Evolutionary conservation across 2,888 invertebrate genomes (phyloP), one percentile per base, ranked within the genome.

Genomic region (Prosapia bicincta): DNA sequence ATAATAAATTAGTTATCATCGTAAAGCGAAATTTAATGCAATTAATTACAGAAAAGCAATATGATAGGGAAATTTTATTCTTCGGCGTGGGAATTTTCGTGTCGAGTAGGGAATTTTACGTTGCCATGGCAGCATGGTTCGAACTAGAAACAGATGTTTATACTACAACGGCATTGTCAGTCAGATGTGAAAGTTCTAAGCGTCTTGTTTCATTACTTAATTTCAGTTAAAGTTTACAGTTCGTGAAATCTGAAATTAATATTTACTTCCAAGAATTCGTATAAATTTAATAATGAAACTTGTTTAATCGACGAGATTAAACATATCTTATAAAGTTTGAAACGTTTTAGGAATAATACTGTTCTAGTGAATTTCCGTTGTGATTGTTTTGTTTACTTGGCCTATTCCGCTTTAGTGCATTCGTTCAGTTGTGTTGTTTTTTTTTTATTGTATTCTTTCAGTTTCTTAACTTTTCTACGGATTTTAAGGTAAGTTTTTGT

Each of bases 161-260:
- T 54, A 54, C 54, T 54, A 54, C 54, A 54, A 54, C 54, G 54
- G 54, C 54, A 54, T 54, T 54, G 54, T 54, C 54, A 54, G 54
- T 54, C 54, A 20, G 54, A 54, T 54, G n/a, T 54, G 54, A 54
- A 54, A 54, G 54, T 54, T 20, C 20, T 54, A 2, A 54, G 54
- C 20, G 54, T 54, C 20, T 54, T 20, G 7, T 20, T 30, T 9
- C 9, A 6, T 9, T 30, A 6, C 9, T 30, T 30, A 30, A 6
- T 30, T 30, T 30, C n/a, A n/a, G n/a, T 6, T 30, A 30, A 30
- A 9, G 5, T 30, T 30, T 5, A 30, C 9, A 30, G 5, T 30
- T 9, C 6, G 30, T 9, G 30, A 6, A 9, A 30, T 30, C n/a
- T n/a, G n/a, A 13, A 54, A 54, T 20, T 1, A 54, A 54, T 20